These are phyloP conservation scores for Syndactyla subalaris DNA, from an alignment of 2,797 vertebrate species.

Conservation along the genomic window DNA sequence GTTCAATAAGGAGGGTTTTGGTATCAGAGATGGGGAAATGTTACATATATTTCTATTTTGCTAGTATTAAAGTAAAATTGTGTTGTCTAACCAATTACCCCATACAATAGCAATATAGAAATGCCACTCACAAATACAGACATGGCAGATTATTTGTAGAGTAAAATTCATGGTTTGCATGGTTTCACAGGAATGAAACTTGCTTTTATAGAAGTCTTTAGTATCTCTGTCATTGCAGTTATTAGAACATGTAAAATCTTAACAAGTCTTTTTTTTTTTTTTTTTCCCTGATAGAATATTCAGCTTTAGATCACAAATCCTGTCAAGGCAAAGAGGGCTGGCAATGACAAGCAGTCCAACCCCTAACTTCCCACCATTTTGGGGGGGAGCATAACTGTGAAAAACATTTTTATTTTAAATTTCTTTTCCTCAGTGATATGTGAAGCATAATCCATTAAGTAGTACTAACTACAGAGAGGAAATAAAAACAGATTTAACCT, in stretches of 20 bases:
- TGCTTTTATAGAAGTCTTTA: constrained; percentile 29
- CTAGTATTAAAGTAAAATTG: not conserved
- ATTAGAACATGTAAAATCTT: constrained; percentile 46
- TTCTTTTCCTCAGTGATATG: not conserved
- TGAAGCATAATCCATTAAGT: not conserved
- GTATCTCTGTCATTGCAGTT: constrained; percentile 17
- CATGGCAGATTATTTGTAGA: not conserved
- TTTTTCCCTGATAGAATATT: constrained; percentile 21
- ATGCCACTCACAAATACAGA: not conserved
- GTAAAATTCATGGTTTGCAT: not conserved
- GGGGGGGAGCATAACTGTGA: not conserved
- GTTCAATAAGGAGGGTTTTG: not conserved
- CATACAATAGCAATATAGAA: not conserved
- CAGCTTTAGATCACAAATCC: constrained; percentile 29
- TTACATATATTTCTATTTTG: constrained; percentile 29
- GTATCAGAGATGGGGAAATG: not conserved
- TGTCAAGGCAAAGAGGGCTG: constrained; percentile 38
- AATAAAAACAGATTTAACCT: constrained; percentile 68
- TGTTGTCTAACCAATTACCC: not conserved
- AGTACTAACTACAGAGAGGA: not conserved
- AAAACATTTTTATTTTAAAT: constrained; percentile 29
- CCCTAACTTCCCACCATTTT: not conserved
- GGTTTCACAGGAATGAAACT: not conserved
- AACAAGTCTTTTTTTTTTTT: constrained; percentile 11
- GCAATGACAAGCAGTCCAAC: not conserved